Percentiles rank a stretch among this genome's conserved stretches.
These are phyloP conservation scores for Tinea trinotella DNA, from an alignment of 2,888 invertebrate genomes.

Conservation along the genomic window DNA sequence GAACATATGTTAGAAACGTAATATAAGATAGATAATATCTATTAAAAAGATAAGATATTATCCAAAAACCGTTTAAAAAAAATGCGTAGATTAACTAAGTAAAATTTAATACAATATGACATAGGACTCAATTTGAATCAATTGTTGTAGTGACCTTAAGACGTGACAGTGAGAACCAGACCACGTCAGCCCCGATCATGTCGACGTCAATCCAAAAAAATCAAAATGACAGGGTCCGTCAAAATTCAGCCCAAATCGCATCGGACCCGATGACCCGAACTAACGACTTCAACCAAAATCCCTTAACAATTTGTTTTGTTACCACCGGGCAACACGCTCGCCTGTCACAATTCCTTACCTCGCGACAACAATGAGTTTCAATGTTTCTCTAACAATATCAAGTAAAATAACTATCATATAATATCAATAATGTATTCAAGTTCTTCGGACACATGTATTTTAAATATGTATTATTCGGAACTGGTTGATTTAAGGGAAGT, in stretches of 20 bases:
- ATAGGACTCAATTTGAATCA: conserved; percentile 2
- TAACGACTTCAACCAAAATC: conserved; percentile 68
- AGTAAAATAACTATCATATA: conserved; percentile 70
- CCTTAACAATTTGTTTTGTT: conserved; percentile 44
- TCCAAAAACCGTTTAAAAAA: no score
- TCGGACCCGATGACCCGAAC: conserved; percentile 65
- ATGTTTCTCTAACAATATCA: conserved; percentile 39
- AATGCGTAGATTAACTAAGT: no score
- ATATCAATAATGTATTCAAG: conserved; percentile 68
- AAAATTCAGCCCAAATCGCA: conserved; percentile 69
- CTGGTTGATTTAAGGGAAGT: conserved; percentile 47
- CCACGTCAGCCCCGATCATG: conserved; percentile 21
- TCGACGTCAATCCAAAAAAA: conserved; percentile 54
- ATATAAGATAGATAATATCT: no score
- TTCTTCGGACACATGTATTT: conserved; percentile 65
- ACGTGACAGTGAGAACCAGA: conserved; percentile 1
- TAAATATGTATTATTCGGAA: conserved; percentile 67
- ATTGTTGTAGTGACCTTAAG: conserved; percentile 10
- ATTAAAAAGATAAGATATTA: no score
- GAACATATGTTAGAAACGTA: no score
- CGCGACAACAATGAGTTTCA: conserved; percentile 23
- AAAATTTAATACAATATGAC: neutral
- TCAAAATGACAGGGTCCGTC: conserved; percentile 62
- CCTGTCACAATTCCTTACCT: conserved; percentile 25
- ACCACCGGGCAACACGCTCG: conserved; percentile 22